Percentiles rank a stretch among this genome's conserved stretches.
These are phyloP conservation scores for Cydia pomonella DNA, from an alignment of 1,140 invertebrate species.

Conservation along the genomic window DNA sequence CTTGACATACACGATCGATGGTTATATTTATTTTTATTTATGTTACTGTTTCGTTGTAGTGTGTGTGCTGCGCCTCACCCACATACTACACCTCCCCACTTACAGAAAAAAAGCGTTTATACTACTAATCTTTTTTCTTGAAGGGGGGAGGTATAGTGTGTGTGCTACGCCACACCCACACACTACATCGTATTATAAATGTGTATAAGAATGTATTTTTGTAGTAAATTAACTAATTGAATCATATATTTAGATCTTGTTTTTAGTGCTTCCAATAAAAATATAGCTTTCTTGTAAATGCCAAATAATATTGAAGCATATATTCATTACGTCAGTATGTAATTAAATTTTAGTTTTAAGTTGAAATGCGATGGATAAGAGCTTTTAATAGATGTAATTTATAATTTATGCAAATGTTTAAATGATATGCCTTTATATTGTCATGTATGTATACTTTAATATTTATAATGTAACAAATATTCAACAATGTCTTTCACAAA, in stretches of 20 bases:
- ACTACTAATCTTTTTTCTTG: too few species aligned
- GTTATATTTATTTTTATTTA: not conserved
- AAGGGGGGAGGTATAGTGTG: too few species aligned
- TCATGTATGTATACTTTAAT: slow-evolving; percentile 14
- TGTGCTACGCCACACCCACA: too few species aligned
- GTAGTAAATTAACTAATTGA: slow-evolving; percentile 21
- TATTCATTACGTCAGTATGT: slow-evolving; percentile 34
- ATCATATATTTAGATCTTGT: slow-evolving; percentile 27
- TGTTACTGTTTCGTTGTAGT: slow-evolving; percentile 15
- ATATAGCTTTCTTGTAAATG: slow-evolving; percentile 46
- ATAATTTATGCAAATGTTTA: slow-evolving; percentile 35
- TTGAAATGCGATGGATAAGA: slow-evolving; percentile 46
- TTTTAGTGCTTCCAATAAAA: slow-evolving; percentile 60
- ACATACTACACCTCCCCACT: too few species aligned
- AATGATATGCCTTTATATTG: slow-evolving; percentile 1
- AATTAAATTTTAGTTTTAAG: slow-evolving; percentile 42
- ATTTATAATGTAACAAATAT: slow-evolving; percentile 6
- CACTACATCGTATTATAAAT: too few species aligned
- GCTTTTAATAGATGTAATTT: slow-evolving; percentile 46
- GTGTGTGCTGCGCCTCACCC: too few species aligned
- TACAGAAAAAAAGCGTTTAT: too few species aligned
- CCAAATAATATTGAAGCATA: slow-evolving; percentile 47
- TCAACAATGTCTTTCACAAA: slow-evolving; percentile 23
- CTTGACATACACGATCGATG: not conserved
- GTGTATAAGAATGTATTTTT: slow-evolving; percentile 33